Conservation (phyloP, 92 coral and sea anemone species). For the Zoanthus solanderi region DNA sequence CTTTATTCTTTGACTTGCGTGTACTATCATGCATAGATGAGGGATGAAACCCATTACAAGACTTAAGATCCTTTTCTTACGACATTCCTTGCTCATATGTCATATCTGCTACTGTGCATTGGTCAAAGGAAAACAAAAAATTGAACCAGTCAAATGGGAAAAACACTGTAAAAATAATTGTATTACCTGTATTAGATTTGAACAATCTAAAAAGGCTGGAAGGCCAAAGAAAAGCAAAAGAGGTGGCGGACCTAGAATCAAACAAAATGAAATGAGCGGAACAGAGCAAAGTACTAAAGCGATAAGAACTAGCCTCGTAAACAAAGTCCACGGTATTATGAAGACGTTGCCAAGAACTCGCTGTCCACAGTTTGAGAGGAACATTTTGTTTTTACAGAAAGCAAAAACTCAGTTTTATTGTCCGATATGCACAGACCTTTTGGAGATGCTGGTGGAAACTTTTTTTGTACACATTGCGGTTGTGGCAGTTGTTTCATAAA, state of each 20-base stretch:
- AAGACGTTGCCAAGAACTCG: neutral
- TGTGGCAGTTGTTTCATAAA: constrained; percentile 34
- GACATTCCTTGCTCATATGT: constrained; percentile 5
- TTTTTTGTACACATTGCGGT: constrained; percentile 24
- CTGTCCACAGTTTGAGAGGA: constrained; percentile 15
- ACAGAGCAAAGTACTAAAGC: neutral
- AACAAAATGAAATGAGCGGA: neutral
- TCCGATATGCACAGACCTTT: constrained; percentile 25
- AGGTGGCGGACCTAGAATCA: neutral
- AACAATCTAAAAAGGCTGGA: constrained; percentile 28
- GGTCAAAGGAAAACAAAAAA: constrained; percentile 7
- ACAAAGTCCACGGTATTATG: constrained; percentile 13
- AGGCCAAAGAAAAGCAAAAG: constrained; percentile 28
- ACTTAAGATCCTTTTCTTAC: constrained; percentile 10
- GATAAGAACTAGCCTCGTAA: constrained; percentile 1
- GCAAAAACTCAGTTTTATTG: constrained; percentile 24
- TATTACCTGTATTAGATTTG: constrained; percentile 26
- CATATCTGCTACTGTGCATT: constrained; percentile 26
- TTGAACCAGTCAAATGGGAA: constrained; percentile 12
- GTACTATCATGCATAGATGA: constrained; percentile 50
- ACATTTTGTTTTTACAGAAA: constrained; percentile 14
- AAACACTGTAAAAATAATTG: constrained; percentile 10
- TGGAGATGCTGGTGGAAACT: constrained; percentile 20
- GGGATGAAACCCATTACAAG: constrained; percentile 60
- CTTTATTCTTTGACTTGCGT: neutral